Percentiles rank a stretch among this genome's conserved stretches.
These are phyloP conservation scores for Psilopsiagon aurifrons DNA, from an alignment of 2,113 vertebrate species.

Conservation along the genomic window DNA sequence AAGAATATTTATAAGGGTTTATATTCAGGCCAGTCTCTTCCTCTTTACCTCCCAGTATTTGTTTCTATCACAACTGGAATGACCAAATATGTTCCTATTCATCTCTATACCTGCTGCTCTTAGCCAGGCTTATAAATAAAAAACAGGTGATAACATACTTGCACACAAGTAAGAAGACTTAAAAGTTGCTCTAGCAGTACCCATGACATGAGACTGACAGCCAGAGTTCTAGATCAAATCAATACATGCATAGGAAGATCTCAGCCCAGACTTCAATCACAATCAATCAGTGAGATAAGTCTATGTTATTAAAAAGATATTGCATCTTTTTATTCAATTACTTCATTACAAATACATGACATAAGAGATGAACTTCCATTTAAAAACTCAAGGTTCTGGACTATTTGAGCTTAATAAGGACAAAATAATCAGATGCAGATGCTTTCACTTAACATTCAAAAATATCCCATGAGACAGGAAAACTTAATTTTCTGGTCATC, in stretches of 20 bases:
- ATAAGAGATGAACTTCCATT: conserved; percentile 21
- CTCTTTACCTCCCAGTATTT: not conserved
- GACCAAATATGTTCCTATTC: not conserved
- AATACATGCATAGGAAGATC: not conserved
- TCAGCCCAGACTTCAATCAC: not conserved
- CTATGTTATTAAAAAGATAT: not conserved
- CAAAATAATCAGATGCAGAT: conserved; percentile 47
- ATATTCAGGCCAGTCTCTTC: not conserved
- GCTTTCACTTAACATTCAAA: conserved; percentile 46
- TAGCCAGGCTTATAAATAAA: not conserved
- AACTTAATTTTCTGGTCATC: conserved; percentile 61
- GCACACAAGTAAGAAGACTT: not conserved
- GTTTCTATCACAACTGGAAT: not conserved
- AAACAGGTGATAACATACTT: not conserved
- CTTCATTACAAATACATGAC: not conserved
- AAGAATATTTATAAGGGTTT: not conserved
- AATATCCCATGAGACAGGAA: conserved; percentile 4
- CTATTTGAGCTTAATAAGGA: conserved; percentile 42
- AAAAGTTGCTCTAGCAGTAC: not conserved
- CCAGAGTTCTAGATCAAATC: not conserved
- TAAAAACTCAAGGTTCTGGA: not conserved
- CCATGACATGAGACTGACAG: not conserved
- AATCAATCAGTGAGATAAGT: not conserved
- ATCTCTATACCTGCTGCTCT: not conserved
- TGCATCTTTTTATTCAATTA: conserved; percentile 22